Conservation (phyloP, 2,888 invertebrate genomes). For the Acanthacorydalis orientalis region DNA sequence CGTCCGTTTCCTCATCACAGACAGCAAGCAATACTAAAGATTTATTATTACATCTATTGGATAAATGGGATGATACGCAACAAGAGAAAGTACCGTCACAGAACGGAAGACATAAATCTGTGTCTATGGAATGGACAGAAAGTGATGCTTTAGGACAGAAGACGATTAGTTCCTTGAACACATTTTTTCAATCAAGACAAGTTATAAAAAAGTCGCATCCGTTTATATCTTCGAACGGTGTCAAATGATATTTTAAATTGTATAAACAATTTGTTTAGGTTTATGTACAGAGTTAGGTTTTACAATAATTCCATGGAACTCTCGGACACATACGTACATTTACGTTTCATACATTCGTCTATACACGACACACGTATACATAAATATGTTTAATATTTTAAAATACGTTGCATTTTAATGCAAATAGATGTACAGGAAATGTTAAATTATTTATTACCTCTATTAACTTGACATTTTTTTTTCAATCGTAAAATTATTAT, state of each 20-base stretch:
- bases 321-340: no score
- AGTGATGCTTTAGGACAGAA: slow-evolving; percentile 56
- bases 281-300: no score
- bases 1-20: slow-evolving; percentile 5
- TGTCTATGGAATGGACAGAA: slow-evolving; percentile 60
- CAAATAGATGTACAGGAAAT: no score
- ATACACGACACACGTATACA: no score
- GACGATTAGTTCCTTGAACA: slow-evolving; percentile 65
- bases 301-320: no score
- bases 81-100: slow-evolving; percentile 10
- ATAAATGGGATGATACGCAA: slow-evolving; percentile 57
- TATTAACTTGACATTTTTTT: no score
- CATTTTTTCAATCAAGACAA: slow-evolving; percentile 48
- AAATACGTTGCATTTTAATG: no score
- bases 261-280: no score
- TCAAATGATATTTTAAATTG: slow-evolving; percentile 2
- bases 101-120: slow-evolving; percentile 44
- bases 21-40: slow-evolving; percentile 58
- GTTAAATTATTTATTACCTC: no score
- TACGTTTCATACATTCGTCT: no score
- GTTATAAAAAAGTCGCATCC: slow-evolving; percentile 22
- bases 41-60: slow-evolving; percentile 52
- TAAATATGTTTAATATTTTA: no score
- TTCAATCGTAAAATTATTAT: no score
- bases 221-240: slow-evolving; percentile 15